phyloP scores from a whole-genome alignment of 2,797 vertebrate genomes.

The Sternotherus odoratus region DNA sequence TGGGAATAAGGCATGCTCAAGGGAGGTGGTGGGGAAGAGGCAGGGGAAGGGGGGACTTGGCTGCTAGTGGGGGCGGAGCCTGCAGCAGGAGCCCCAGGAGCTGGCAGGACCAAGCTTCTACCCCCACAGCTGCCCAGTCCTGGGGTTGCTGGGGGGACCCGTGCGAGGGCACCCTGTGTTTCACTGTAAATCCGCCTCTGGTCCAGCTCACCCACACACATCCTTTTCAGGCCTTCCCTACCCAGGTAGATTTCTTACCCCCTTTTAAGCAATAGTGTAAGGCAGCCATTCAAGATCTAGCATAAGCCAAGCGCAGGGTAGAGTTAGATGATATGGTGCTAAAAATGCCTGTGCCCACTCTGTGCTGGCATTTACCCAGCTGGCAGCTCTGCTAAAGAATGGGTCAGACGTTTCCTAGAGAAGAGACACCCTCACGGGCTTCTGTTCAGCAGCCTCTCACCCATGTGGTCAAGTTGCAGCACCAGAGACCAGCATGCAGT shows the following conservation, averaged over 20 bases:
- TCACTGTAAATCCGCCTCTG: too few relatives aligned
- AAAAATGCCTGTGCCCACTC: neutral
- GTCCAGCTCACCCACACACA: rapidly evolving
- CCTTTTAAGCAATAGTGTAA: rapidly evolving
- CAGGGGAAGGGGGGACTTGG: too few relatives aligned
- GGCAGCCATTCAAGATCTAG: neutral
- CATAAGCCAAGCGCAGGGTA: neutral
- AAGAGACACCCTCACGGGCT: neutral
- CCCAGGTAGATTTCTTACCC: neutral
- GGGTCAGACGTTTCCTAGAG: neutral
- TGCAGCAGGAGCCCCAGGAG: too few relatives aligned
- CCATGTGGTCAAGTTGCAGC: neutral
- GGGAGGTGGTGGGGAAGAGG: too few relatives aligned
- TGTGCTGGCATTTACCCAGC: rapidly evolving
- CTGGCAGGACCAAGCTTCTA: too few relatives aligned
- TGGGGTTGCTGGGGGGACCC: too few relatives aligned
- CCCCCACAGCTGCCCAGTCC: too few relatives aligned
- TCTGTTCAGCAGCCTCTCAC: neutral
- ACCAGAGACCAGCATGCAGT: neutral
- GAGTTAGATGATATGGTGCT: rapidly evolving
- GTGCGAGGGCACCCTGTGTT: too few relatives aligned
- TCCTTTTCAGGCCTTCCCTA: neutral
- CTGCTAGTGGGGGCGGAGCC: too few relatives aligned
- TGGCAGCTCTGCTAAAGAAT: rapidly evolving
- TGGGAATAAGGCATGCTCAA: too few relatives aligned